Conservation (phyloP, 2,797 vertebrate species). For the Eulemur coronatus region DNA sequence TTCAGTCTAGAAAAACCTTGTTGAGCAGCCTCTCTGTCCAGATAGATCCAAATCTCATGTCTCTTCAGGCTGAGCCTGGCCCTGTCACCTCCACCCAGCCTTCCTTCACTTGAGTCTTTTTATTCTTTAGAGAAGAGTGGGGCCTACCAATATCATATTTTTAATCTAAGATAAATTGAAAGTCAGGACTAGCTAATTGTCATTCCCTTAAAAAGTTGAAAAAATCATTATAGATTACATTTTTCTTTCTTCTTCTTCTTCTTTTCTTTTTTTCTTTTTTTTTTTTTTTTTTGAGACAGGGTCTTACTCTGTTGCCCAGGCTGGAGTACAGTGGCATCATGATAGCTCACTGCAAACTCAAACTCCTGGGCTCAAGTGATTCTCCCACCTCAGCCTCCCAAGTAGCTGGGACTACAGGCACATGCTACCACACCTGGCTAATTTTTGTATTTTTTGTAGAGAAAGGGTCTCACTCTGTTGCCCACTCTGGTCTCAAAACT, state of each 20-base stretch:
- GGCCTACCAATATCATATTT: neutral
- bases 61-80: neutral
- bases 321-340: neutral
- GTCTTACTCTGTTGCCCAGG: neutral
- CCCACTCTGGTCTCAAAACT: neutral
- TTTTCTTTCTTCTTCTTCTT: neutral
- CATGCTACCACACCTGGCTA: neutral
- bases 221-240: neutral
- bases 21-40: neutral
- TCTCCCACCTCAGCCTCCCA: neutral
- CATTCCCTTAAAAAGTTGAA: constrained; percentile 15
- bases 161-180: neutral
- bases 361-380: neutral
- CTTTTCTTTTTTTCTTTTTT: too few species aligned
- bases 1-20: neutral
- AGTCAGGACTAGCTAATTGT: neutral
- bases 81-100: neutral
- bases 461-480: neutral
- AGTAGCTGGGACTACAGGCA: neutral
- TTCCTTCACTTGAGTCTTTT: neutral
- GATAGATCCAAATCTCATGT: neutral
- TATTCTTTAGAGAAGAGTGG: neutral
- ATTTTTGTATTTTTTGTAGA: neutral
- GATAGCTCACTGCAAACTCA: neutral
- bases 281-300: neutral